A percentile compares a stretch with the other conserved stretches of the same genome.
phyloP scores from a whole-genome alignment of 2,888 invertebrate genomes.

The Ennomos erosarius region DNA sequence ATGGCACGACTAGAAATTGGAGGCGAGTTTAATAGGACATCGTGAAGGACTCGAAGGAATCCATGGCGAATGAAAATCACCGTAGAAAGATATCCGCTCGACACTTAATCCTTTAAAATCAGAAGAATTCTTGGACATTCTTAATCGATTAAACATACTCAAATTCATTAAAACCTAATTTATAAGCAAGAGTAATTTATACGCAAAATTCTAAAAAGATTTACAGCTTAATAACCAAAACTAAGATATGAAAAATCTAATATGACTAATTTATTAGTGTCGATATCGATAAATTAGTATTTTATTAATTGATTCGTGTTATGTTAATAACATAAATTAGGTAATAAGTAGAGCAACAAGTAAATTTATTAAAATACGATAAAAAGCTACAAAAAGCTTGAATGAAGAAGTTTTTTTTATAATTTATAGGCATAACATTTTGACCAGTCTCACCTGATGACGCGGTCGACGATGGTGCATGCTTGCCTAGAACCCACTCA shows the following conservation, averaged over 20 bases:
- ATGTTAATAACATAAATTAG: no score
- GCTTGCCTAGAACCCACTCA: no score
- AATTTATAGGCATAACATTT: no score
- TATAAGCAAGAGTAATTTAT: constrained; percentile 8
- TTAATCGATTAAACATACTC: constrained; percentile 11
- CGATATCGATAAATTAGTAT: no score
- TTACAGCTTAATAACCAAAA: constrained; percentile 32
- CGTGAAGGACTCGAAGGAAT: constrained; percentile 80
- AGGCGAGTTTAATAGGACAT: constrained; percentile 81
- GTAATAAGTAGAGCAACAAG: constrained; percentile 23
- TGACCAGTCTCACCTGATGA: no score
- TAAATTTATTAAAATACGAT: not conserved
- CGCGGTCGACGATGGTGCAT: no score
- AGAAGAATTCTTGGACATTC: constrained; percentile 24
- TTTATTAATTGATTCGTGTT: no score
- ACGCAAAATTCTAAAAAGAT: constrained; percentile 28
- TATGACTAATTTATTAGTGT: constrained; percentile 26
- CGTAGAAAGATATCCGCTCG: constrained; percentile 39
- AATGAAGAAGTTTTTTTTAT: no score
- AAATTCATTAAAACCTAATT: constrained; percentile 13
- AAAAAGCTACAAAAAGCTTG: no score
- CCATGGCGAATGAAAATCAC: constrained; percentile 68
- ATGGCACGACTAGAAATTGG: constrained; percentile 81
- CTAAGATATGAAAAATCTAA: constrained; percentile 31
- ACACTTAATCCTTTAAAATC: constrained; percentile 27